These are phyloP conservation scores for Hermaeophaga mercurialis DNA, from an alignment of 2,888 invertebrate species.

Conservation along the genomic window DNA sequence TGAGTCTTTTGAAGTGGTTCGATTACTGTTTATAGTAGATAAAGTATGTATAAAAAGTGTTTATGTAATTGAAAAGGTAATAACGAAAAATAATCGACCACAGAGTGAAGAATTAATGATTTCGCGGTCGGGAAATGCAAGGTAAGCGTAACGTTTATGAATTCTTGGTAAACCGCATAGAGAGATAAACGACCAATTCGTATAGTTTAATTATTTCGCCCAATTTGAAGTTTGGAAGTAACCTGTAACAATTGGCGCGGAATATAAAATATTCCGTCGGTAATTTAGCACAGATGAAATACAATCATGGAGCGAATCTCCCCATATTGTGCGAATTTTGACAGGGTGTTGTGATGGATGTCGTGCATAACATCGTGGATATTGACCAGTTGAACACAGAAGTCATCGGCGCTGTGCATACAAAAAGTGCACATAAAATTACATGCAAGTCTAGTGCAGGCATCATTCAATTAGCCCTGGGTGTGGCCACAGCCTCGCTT, in stretches of 20 bases:
- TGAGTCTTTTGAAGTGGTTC: too few relatives aligned
- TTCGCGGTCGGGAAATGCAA: not conserved
- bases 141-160: constrained; percentile 10
- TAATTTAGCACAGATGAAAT: constrained; percentile 42
- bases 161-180: constrained; percentile 13
- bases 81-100: too few relatives aligned
- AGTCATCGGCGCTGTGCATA: constrained; percentile 36
- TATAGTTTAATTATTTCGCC: constrained; percentile 41
- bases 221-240: constrained; percentile 36
- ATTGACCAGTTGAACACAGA: constrained; percentile 35
- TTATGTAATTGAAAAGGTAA: too few relatives aligned
- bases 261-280: constrained; percentile 43
- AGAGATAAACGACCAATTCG: constrained; percentile 22
- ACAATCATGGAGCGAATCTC: constrained; percentile 38
- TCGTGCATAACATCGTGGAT: constrained; percentile 44
- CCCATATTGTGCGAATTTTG: constrained; percentile 47
- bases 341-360: constrained; percentile 49
- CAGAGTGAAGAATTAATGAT: not conserved
- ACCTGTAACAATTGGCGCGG: constrained; percentile 39
- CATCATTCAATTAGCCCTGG: constrained; percentile 59
- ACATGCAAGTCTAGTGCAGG: constrained; percentile 55
- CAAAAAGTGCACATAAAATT: constrained; percentile 47
- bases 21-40: too few relatives aligned
- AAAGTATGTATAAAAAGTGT: too few relatives aligned
- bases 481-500: constrained; percentile 58